Base-by-base conservation (phyloP, 2,888 invertebrate genomes). In the Cyclophora albipunctata region DNA sequence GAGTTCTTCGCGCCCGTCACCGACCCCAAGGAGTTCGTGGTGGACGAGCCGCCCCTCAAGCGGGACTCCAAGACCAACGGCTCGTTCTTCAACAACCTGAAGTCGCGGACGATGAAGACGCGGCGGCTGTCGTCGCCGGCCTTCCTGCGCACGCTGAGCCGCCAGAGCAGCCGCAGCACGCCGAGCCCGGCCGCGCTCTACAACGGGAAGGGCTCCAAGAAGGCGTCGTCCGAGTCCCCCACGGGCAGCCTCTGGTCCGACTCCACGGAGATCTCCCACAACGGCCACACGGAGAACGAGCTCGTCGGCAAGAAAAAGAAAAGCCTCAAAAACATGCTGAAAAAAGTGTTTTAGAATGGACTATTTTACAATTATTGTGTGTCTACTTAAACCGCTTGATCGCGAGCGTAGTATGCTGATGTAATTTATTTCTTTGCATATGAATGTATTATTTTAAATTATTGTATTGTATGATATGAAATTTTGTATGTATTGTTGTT, bases 271-370 rank as follows among this genome's bases (percentile, higher is more conserved):
- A 65, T 88, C 49, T 89, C 87, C 0, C 81, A 81, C 40, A 82
- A 80, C 53, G 83, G 84, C 20, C 80, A 71, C 7, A 76, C 63
- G 35, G 78, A 81, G 42, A 70, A 60, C 49, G 81, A 76, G 48
- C 73, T 66, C 50, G 69, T 74, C 37, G 68, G 75, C 54, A 92
- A 92, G 66, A 94, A 92, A 75, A 90, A 86, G 66, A 92, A 92
- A 70, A 91, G 93, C 68, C 90, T 95, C 60, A 94, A 93, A 76
- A 93, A 92, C 81, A 92, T 95, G 75, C 91, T 95, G 72, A 94
- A 92, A 66, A 95, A 94, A 89, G 92, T 95, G 73, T 95, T 95
- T 89, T 93, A 90, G 91, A 63, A 37, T 37, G 37, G 60, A 69
- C 65, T 63, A 51, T 69, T 53, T 58, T 64, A 59, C 58, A 50